Base-by-base conservation (phyloP, 2,888 invertebrate genomes). In the Nomada hirtipes region DNA sequence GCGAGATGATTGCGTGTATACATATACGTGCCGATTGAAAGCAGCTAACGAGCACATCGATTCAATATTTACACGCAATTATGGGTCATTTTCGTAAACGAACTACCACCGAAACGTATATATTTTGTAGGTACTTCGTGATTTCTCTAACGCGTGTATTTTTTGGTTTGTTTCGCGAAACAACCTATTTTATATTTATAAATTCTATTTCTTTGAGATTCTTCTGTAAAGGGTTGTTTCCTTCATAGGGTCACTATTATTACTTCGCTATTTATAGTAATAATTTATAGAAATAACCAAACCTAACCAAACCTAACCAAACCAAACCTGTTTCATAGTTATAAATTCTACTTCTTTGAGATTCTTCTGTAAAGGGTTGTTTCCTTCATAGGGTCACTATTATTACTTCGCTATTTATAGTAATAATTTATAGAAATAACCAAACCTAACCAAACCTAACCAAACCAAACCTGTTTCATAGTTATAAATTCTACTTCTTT, bases 61-160 rank as follows among this genome's bases (percentile, higher is more conserved):
- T 3, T n/a, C 65, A n/a, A 65, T 65, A 65, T 65, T 65, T 65
- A 9, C 65, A 4, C 50, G 50, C 50, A 15, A 65, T 65, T 52
- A 52, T n/a, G 26, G 29, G 44, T 7, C n/a, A n/a, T 65, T 65
- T 50, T n/a, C n/a, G 3, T 4, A 65, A 50, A 29, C 26, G 26
- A 23, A 23, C 23, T 9, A 4, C 18, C 11, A 11, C 4, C 13
- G 20, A 44, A 61, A 23, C 20, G 15, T 9, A 13, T 15, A 20
- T 20, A 13, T 23, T 50, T 26, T 18, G 2, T 23, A 11, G 18
- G 47, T 26, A 18, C 18, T 3, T 0, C 10, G 11, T 11, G 13
- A 36, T 36, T 36, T 36, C 36, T 36, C 20, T 18, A 2, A 15
- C 2, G 4, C 2, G 7, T n/a, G 2, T 36, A 2, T n/a, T 4